phyloP scores from a whole-genome alignment of 2,113 vertebrate species.

The Strigops habroptila region DNA sequence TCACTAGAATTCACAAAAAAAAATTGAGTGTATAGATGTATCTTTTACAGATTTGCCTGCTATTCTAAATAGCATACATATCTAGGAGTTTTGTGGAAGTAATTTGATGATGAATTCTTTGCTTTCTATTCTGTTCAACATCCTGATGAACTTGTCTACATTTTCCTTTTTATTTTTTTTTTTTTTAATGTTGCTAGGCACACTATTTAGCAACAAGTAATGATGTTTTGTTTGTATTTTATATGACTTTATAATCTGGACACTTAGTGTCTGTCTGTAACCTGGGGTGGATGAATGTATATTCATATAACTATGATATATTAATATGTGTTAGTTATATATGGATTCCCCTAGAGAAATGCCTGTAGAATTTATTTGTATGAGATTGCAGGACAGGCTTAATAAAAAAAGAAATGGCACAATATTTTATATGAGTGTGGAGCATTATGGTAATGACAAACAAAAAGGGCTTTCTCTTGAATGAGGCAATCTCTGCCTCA shows the following conservation, averaged over 20 bases:
- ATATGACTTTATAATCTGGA: neutral
- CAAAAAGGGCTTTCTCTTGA: neutral
- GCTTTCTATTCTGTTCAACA: neutral
- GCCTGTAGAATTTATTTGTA: neutral
- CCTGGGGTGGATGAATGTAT: neutral
- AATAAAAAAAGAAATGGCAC: neutral
- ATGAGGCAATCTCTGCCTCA: neutral
- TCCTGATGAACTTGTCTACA: neutral
- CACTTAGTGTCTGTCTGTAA: neutral
- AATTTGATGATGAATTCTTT: neutral
- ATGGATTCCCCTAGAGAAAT: neutral
- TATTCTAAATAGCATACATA: neutral
- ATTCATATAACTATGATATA: neutral
- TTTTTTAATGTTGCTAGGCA: neutral
- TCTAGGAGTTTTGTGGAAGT: neutral
- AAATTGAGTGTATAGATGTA: rapidly evolving
- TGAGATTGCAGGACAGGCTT: neutral
- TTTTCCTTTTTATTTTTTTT: neutral
- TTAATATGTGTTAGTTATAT: neutral
- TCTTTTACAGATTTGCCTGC: neutral
- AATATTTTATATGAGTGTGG: neutral
- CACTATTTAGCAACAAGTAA: neutral
- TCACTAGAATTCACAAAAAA: neutral
- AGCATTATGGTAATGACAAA: neutral
- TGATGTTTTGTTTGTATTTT: neutral